Percentiles rank a stretch among this genome's conserved stretches.
Evolutionary conservation across 2,113 vertebrate species (phyloP).

Genomic region (Illadopsis cleaveri): DNA sequence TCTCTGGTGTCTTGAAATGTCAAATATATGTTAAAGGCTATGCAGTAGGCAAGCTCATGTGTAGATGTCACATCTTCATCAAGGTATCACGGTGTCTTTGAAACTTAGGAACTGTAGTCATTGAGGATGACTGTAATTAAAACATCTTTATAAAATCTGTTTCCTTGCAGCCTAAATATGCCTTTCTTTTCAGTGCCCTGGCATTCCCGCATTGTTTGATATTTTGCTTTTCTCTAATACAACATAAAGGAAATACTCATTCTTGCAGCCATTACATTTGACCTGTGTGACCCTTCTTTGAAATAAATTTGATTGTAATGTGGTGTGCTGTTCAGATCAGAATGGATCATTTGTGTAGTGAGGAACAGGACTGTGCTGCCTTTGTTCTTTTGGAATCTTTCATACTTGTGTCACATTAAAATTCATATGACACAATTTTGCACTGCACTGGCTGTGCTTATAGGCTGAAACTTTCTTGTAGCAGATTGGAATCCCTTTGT

Average conservation of each 20-base stretch:
- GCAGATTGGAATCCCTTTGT: slow-evolving; percentile 47
- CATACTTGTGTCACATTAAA: slow-evolving; percentile 47
- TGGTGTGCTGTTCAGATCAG: slow-evolving; percentile 30
- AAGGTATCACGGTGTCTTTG: not conserved
- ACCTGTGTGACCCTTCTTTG: not conserved
- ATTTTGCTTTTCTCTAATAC: slow-evolving; percentile 2
- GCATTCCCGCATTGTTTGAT: not conserved
- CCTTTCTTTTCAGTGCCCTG: not conserved
- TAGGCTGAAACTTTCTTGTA: slow-evolving; percentile 27
- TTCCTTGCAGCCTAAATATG: not conserved
- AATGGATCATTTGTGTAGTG: slow-evolving; percentile 24
- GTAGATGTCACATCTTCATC: not conserved
- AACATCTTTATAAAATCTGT: not conserved
- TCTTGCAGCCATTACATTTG: slow-evolving; percentile 37
- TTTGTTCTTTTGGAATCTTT: slow-evolving; percentile 39
- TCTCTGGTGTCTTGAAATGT: not conserved
- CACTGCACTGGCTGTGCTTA: not conserved
- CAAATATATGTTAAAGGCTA: not conserved
- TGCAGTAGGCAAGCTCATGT: not conserved
- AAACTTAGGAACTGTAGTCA: not conserved
- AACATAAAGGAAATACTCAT: slow-evolving; percentile 17
- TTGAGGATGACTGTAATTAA: not conserved
- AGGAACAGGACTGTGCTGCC: not conserved
- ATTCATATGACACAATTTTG: slow-evolving; percentile 60
- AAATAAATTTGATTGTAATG: slow-evolving; percentile 55